Evolutionary conservation across 2,797 vertebrate genomes (phyloP).

Genomic region (Acanthopagrus latus): DNA sequence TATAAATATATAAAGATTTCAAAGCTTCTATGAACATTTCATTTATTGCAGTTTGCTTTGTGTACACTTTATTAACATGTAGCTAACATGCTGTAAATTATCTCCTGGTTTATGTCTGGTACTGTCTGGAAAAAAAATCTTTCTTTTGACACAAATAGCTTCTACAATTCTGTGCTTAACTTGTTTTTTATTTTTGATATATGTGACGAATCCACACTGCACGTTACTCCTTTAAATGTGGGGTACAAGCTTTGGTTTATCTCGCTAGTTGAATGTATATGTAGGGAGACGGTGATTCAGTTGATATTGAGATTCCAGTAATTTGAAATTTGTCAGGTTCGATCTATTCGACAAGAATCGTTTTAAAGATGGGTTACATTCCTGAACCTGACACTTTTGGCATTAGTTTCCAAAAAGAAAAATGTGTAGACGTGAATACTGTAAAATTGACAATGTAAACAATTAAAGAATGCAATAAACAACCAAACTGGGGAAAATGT

Average conservation of each 20-base stretch:
- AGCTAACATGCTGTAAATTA: slow-evolving; percentile 6
- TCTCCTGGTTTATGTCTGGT: background rate
- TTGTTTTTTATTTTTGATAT: slow-evolving; percentile 7
- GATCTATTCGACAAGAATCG: background rate
- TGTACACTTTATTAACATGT: background rate
- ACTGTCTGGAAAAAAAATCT: slow-evolving; percentile 13
- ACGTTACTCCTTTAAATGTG: background rate
- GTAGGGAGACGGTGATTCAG: background rate
- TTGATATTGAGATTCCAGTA: background rate
- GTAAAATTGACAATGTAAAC: slow-evolving; percentile 6
- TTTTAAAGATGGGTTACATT: background rate
- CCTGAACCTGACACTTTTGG: background rate
- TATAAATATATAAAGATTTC: background rate
- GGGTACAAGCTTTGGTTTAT: slow-evolving; percentile 22
- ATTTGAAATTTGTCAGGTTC: background rate
- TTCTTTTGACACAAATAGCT: background rate
- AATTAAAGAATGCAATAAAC: slow-evolving; percentile 51
- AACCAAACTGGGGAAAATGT: background rate
- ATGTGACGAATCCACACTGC: slow-evolving; percentile 13
- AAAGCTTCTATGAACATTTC: slow-evolving; percentile 15
- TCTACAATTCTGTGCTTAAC: slow-evolving; percentile 7
- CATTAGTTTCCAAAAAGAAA: slow-evolving; percentile 1
- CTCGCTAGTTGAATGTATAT: slow-evolving; percentile 12
- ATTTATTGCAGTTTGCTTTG: slow-evolving; percentile 5
- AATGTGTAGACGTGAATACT: slow-evolving; percentile 5